These are phyloP conservation scores for Holcopasites calliopsidis DNA, from an alignment of 1,140 invertebrate genomes.

Conservation along the genomic window DNA sequence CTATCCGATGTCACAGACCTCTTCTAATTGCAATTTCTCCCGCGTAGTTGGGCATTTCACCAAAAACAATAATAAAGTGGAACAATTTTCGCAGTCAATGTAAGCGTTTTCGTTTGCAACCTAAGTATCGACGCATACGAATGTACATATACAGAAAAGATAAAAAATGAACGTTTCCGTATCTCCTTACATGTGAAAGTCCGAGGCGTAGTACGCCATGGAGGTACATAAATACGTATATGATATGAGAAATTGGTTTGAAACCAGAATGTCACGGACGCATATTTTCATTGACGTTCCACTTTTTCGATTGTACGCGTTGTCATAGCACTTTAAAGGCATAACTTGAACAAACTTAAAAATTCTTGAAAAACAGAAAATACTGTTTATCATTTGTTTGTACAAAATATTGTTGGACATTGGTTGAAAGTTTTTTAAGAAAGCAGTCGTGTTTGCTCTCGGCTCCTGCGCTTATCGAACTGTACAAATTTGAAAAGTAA, in stretches of 20 bases:
- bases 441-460: neutral
- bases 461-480: neutral
- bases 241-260: neutral
- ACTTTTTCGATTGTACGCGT: neutral
- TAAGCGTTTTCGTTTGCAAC: conserved; percentile 31
- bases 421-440: neutral
- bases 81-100: conserved; percentile 27
- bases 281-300: neutral
- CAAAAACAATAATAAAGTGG: conserved; percentile 18
- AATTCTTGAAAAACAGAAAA: neutral
- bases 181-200: conserved; percentile 1
- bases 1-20: conserved; percentile 1
- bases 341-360: conserved; percentile 2
- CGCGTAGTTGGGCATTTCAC: conserved; percentile 30
- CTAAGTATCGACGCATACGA: conserved; percentile 36
- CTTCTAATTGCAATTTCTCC: conserved; percentile 21
- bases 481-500: conserved; percentile 48
- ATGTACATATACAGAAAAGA: conserved; percentile 20
- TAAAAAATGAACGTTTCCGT: conserved; percentile 22
- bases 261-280: neutral
- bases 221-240: neutral
- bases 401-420: conserved; percentile 1
- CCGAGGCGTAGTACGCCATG: neutral
- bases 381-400: neutral
- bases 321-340: conserved; percentile 53